Evolutionary conservation across 2,888 invertebrate genomes (phyloP).

Genomic region (Spilarctia lutea): DNA sequence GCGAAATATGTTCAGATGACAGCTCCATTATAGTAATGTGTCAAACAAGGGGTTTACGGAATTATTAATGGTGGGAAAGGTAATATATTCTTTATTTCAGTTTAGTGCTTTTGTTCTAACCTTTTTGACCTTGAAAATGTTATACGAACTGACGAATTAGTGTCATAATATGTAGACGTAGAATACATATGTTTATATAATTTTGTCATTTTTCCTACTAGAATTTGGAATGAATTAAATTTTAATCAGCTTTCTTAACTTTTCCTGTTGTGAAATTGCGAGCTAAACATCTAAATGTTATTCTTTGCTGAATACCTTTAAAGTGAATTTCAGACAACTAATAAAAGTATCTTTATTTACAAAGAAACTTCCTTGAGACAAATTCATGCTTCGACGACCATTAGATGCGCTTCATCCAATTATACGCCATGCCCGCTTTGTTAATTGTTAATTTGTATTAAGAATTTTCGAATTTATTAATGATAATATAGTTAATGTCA

Average conservation of each 20-base stretch:
- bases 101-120: constrained; percentile 24
- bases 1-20: constrained; percentile 70
- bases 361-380: constrained; percentile 44
- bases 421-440: constrained; percentile 65
- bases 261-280: no score
- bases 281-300: no score
- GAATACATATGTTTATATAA: neutral
- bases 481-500: constrained; percentile 31
- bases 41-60: constrained; percentile 59
- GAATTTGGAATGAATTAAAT: no score
- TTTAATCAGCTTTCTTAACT: no score
- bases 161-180: neutral
- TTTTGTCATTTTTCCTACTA: no score
- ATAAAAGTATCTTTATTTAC: neutral
- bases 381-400: constrained; percentile 59
- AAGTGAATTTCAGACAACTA: no score
- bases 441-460: constrained; percentile 74
- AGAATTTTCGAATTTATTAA: constrained; percentile 49
- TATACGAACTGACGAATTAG: no score
- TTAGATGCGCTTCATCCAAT: constrained; percentile 66
- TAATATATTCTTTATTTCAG: constrained; percentile 46
- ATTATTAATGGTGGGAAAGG: constrained; percentile 56
- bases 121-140: no score
- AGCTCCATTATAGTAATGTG: constrained; percentile 72
- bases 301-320: no score